phyloP scores from a whole-genome alignment of 1,140 invertebrate species.

The Panagrolaimus sp. region DNA sequence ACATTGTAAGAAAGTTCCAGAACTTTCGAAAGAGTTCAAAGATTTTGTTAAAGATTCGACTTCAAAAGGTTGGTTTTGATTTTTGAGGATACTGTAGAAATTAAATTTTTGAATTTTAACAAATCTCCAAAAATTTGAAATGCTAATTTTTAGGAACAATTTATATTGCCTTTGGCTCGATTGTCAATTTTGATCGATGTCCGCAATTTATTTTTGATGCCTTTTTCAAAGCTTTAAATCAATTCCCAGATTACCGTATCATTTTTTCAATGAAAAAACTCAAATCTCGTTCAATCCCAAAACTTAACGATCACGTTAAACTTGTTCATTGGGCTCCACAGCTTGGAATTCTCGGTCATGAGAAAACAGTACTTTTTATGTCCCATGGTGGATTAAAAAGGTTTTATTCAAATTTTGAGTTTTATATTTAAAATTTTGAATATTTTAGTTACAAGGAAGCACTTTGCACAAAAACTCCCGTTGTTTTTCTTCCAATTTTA shows the following conservation, averaged over 20 bases:
- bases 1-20: neutral
- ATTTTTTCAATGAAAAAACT: slow-evolving; percentile 5
- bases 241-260: slow-evolving; percentile 7
- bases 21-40: neutral
- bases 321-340: slow-evolving; percentile 20
- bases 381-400: slow-evolving; percentile 20
- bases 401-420: neutral
- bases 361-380: slow-evolving; percentile 10
- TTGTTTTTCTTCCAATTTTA: slow-evolving; percentile 16
- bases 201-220: slow-evolving; percentile 7
- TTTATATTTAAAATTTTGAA: neutral
- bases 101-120: neutral
- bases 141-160: slow-evolving; percentile 18
- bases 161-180: slow-evolving; percentile 21
- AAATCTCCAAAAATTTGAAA: neutral
- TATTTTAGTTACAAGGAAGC: slow-evolving; percentile 18
- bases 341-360: slow-evolving; percentile 14
- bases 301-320: slow-evolving; percentile 4
- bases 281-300: neutral
- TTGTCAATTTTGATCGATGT: neutral
- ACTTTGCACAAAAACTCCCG: slow-evolving; percentile 11
- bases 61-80: slow-evolving; percentile 1
- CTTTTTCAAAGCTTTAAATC: slow-evolving; percentile 17
- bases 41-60: slow-evolving; percentile 21
- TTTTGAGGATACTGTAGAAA: no score